Evolutionary conservation across 2,888 invertebrate genomes (phyloP), one percentile per base, ranked within the genome.

Genomic region (Junonia oenone): DNA sequence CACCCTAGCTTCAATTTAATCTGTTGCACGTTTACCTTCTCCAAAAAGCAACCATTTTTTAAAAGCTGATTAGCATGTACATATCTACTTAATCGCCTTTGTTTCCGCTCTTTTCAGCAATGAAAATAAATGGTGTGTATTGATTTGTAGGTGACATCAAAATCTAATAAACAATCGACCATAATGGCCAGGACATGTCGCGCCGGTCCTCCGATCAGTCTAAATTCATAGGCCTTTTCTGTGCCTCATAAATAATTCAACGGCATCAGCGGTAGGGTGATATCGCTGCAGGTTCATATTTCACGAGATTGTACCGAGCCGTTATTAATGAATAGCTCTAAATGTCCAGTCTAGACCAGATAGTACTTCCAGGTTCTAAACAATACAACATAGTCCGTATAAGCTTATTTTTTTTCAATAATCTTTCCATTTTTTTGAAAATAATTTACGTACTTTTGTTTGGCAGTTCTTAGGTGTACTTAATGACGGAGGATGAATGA

Each of bases 181-280:
- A 45, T 55, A 47, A 52, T 58, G 49, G 54, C 15, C 47, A 6
- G 43, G 51, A 51, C 45, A 29, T 45, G 48, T 26, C 45, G 38
- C 48, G 31, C 55, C 46, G 51, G 13, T 52, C 48, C 51, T 19
- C 19, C 58, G 58, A 58, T 58, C 55, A 49, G 55, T 56, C 55
- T 55, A 55, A 55, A 58, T 58, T 58, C 55, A 58, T 58, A 49
- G 51, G 55, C 51, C 31, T 54, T 54, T 54, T 54, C 54, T 38
- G 45, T 48, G 22, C 47, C 54, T 60, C 59, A 54, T 60, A 60
- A 60, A 57, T 60, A 60, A 60, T 60, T 57, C 59, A 60, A 49
- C 54, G 47, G 37, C 48, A 51, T 38, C 47, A 45, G 29, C 45
- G 54, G 43, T 43, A 26, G 43, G 47, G 43, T 59, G 53, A 51